Conservation (phyloP, 2,888 invertebrate species). For the Oscheius sp. region DNA sequence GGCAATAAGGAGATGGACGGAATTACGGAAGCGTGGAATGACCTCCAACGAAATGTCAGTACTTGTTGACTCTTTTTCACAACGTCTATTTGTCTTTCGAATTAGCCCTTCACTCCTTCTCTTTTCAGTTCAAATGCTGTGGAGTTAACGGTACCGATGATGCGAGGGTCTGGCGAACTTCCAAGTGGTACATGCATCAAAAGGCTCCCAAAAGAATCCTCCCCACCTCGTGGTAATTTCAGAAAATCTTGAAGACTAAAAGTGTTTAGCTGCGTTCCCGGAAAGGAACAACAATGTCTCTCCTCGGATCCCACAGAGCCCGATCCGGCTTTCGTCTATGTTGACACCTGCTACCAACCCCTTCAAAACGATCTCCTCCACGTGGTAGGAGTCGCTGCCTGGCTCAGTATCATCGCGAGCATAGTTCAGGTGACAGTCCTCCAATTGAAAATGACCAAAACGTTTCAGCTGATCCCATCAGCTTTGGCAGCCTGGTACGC, state of each 20-base stretch:
- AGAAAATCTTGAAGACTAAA: not conserved
- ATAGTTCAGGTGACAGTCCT: slow-evolving; percentile 56
- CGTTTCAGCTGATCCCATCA: slow-evolving; percentile 67
- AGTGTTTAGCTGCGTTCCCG: slow-evolving; percentile 53
- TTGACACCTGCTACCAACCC: slow-evolving; percentile 68
- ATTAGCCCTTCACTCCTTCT: slow-evolving; percentile 6
- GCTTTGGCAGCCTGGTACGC: slow-evolving; percentile 67
- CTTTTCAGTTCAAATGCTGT: slow-evolving; percentile 70
- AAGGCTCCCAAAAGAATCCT: slow-evolving; percentile 47
- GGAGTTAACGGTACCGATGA: slow-evolving; percentile 72
- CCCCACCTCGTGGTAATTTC: slow-evolving; percentile 39
- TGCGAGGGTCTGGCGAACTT: slow-evolving; percentile 68
- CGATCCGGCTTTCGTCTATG: slow-evolving; percentile 50
- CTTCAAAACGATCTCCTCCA: slow-evolving; percentile 66
- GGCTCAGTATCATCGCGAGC: slow-evolving; percentile 66
- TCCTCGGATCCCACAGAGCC: slow-evolving; percentile 41
- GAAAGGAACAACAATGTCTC: slow-evolving; percentile 43
- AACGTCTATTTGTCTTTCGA: slow-evolving; percentile 4
- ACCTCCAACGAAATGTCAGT: slow-evolving; percentile 68
- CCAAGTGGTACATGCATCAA: slow-evolving; percentile 73
- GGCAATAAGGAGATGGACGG: slow-evolving; percentile 66
- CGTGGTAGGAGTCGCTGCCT: slow-evolving; percentile 69
- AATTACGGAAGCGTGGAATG: slow-evolving; percentile 71
- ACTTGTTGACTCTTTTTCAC: not conserved
- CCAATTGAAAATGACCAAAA: not conserved